Evolutionary conservation across 2,888 invertebrate genomes (phyloP), one percentile per base, ranked within the genome.

Genomic region (Platynereis dumerilii): DNA sequence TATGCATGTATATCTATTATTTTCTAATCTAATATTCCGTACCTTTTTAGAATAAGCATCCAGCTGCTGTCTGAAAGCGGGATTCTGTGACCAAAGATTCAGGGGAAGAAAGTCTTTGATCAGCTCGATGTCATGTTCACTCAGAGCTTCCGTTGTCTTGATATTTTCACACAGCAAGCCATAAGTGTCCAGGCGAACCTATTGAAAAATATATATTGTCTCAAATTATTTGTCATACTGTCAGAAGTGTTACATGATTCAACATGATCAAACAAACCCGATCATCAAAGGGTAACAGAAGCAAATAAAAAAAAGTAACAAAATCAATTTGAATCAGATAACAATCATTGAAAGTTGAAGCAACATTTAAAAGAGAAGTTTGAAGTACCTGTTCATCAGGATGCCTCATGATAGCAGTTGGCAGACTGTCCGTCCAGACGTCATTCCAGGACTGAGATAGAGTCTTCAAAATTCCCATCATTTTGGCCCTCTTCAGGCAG

Each of bases 31-130:
- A n/a, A n/a, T n/a, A 34, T 5, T n/a, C 20, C 57, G 12, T 78
- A 90, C 91, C 88, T 92, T 94, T 76, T 90, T 91, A 59, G 91
- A 85, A 1, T 89, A 80, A 0, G 90, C 87, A n/a, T 91, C 79
- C 60, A 90, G 87, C 74, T 89, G 88, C 76, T 92, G 90, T 39
- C 91, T 86, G 71, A 90, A 89, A 65, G 88, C 87, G 0, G 92
- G 89, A 60, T 87, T 86, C 78, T 91, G 90, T 61, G 88, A 88
- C 71, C 89, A 89, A 58, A 90, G 85, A 84, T 93, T 93, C 78
- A 89, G 88, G 22, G 85, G 83, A 42, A 93, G 78, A 83, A 89
- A 92, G 42, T 83, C 82, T 12, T 88, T 80, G 27, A 92, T 83
- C 20, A 90, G 86, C 1, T 87, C 79, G 42, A 93, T 86, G 77